These are phyloP conservation scores for Drosophila leonis DNA, from an alignment of 2,888 invertebrate species.

Conservation along the genomic window DNA sequence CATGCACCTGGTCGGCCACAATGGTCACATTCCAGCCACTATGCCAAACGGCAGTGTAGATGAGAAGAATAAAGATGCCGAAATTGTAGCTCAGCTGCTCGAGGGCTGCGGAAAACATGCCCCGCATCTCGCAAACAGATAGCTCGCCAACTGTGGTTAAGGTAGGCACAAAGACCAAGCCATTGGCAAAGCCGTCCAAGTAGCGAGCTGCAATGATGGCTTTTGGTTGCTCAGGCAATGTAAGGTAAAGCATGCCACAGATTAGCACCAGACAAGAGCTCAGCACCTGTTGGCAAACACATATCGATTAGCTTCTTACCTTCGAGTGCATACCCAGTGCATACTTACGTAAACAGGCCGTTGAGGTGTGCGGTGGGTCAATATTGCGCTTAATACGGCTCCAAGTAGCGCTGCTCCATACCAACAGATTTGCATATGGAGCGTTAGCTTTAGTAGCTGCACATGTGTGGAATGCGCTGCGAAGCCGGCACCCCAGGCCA, in stretches of 20 bases:
- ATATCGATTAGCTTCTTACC: background rate
- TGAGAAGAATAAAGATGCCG: constrained; percentile 75
- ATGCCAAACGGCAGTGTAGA: constrained; percentile 61
- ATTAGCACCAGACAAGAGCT: constrained; percentile 69
- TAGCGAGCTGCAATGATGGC: constrained; percentile 76
- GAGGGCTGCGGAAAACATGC: constrained; percentile 65
- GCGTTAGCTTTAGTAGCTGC: constrained; percentile 37
- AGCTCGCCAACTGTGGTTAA: constrained; percentile 79
- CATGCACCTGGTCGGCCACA: constrained; percentile 70
- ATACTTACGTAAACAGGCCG: constrained; percentile 74
- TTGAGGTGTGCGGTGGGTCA: constrained; percentile 67
- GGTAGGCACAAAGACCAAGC: constrained; percentile 78
- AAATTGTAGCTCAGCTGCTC: constrained; percentile 72
- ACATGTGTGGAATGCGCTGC: constrained; percentile 63
- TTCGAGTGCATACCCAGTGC: background rate
- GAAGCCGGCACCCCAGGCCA: constrained; percentile 76
- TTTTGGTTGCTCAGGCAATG: constrained; percentile 42
- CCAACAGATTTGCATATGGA: constrained; percentile 76
- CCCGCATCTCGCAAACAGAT: constrained; percentile 66
- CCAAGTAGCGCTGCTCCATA: constrained; percentile 78
- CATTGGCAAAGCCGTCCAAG: constrained; percentile 82
- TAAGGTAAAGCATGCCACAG: constrained; percentile 71
- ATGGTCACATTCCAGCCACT: constrained; percentile 54
- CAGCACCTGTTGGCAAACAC: constrained; percentile 52
- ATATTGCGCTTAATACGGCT: constrained; percentile 60